Base-by-base conservation (phyloP, 2,888 invertebrate genomes). In the Hemistola chrysoprasaria region DNA sequence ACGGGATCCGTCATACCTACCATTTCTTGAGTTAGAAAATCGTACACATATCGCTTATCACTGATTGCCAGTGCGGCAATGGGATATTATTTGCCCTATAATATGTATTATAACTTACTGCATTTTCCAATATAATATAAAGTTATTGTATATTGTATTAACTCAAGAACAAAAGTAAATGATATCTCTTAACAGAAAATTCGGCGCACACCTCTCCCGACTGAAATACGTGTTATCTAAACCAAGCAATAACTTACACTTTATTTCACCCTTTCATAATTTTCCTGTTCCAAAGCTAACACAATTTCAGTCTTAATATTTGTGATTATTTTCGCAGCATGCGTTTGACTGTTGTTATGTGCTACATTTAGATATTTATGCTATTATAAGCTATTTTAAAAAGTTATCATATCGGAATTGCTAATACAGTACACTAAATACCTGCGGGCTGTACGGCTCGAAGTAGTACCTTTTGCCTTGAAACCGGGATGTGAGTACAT, bases 251-350 rank as follows among this genome's bases (percentile, higher is more conserved):
- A 20, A 11, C 32, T 10, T 35, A 6, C 11, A 8, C 8, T 25
- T 24, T n/a, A 8, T 6, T 7, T 31, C 27, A 8, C 22, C 8
- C 21, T 28, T 32, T 6, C 23, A n/a, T 35, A 20, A 22, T 21
- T 29, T 41, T 33, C 45, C 47, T 52, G 30, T 39, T 31, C 42
- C 49, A 53, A 53, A 50, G 51, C 53, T 56, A 58, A 74, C 69
- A 65, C 66, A 53, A 65, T 72, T 74, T 72, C 71, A 71, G 71
- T 70, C 66, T n/a, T n/a, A n/a, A 54, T 36, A 28, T 35, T 37
- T 34, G 26, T 35, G 31, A 31, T 45, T 41, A 47, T 37, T 53
- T 44, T 38, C 47, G 47, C 58, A 57, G 62, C 62, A 64, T 64
- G 63, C 43, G 50, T 53, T 56, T 63, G 46, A 40, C 47, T 50